These are phyloP conservation scores for Potamilus streckersoni DNA, from an alignment of 1,140 invertebrate species.

Conservation along the genomic window DNA sequence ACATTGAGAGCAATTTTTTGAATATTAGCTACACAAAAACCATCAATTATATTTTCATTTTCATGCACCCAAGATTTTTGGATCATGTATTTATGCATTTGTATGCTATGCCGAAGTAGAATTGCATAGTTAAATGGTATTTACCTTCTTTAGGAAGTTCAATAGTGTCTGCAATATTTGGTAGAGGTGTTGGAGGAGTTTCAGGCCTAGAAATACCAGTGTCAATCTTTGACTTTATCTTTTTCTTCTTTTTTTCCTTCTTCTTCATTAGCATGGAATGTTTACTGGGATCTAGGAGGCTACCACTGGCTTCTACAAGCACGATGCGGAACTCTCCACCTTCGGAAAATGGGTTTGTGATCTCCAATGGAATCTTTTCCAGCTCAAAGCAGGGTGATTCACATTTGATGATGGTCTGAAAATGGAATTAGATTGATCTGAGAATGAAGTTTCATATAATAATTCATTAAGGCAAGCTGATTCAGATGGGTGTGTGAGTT, in stretches of 20 bases:
- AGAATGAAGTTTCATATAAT: neutral
- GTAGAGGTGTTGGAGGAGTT: constrained; percentile 42
- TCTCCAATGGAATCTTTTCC: constrained; percentile 55
- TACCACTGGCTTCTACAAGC: constrained; percentile 54
- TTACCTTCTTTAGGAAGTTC: constrained; percentile 34
- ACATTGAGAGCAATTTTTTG: too few species aligned
- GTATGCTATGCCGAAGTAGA: too few species aligned
- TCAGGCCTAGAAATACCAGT: constrained; percentile 50
- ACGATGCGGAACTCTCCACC: constrained; percentile 61
- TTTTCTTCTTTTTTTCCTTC: constrained; percentile 45
- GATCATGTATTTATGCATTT: too few species aligned
- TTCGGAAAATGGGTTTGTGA: constrained; percentile 62
- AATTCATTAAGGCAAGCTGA: neutral
- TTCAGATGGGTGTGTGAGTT: neutral
- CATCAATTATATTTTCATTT: too few species aligned
- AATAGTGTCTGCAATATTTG: constrained; percentile 28
- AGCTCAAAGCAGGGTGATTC: constrained; percentile 65
- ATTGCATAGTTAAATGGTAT: neutral
- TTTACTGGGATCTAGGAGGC: constrained; percentile 41
- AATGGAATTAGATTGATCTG: constrained; percentile 10
- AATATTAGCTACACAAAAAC: too few species aligned
- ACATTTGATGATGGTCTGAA: constrained; percentile 55
- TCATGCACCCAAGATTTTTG: too few species aligned
- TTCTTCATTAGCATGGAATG: constrained; percentile 36
- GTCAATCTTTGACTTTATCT: constrained; percentile 47